Base-by-base conservation (phyloP, 1,140 invertebrate genomes). In the Apocrypta bakeri region DNA sequence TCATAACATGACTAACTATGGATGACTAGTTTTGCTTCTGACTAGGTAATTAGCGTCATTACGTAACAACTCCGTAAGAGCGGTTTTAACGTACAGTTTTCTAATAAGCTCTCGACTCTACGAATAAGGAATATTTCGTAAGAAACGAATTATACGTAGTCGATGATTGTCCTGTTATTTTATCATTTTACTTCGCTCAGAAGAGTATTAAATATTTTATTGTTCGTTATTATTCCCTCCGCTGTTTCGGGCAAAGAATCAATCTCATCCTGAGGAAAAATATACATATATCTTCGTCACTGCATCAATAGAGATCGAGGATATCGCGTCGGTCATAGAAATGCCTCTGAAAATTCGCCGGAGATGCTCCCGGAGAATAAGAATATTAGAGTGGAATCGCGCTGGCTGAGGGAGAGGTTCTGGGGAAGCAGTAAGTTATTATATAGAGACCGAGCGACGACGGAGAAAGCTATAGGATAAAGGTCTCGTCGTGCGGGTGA, bases 351-450 rank as follows among this genome's bases (percentile, higher is more conserved):
- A 56, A 56, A 31, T 31, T 27, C 64, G 61, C 31, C 72, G 1
- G 63, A 29, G 24, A 29, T 33, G 56, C 71, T 24, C 71, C 14
- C 4, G 56, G 25, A 74, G 69, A 82, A 77, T 82, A 82, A 82
- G 75, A 82, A 77, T 82, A 78, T 77, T 68, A 77, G 27, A 68
- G 79, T 27, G 71, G 48, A 64, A 31, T 2, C 21, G 61, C 69
- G 71, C 21, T 25, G 24, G 56, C 25, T 37, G 79, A 21, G 21
- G 12, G 7, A 17, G 71, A 0, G 21, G 31, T n/a, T 56, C 48
- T 56, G 48, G 48, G 48, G 17, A 56, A n/a, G 17, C 48, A 81
- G 71, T 14, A 66, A 71, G 80, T 81, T 81, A 81, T 82, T 77
- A 78, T 72, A 82, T 66, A 24, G 33, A 24, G 74, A 63, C 73